Base-by-base conservation (phyloP, 2,797 vertebrate genomes). In the Limosa lapponica region DNA sequence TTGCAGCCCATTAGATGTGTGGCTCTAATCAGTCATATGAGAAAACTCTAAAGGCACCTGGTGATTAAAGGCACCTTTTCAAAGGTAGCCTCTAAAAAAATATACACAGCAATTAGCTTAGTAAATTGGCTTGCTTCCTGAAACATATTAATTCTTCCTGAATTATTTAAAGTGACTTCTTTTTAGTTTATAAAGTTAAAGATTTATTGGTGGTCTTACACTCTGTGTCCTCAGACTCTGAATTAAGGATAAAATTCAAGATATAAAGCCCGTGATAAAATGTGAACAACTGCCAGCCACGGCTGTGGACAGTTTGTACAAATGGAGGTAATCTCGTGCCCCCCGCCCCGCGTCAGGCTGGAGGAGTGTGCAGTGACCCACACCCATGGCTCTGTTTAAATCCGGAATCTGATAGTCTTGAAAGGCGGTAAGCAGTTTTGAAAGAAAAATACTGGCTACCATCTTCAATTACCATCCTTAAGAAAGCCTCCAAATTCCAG, bases 141-240 rank as follows among this genome's bases (percentile, higher is more conserved):
- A 89, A 95, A 95, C 37, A 39, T 82, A 90, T 57, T 88, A 89
- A 85, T 95, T 93, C 70, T 83, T 85, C 71, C 59, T 30, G 41
- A 93, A 91, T 96, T 92, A 78, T 55, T 86, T 90, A 62, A 75
- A 87, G 64, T 22, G 11, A 41, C 74, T 95, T 65, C 44, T 89
- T 96, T 95, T 87, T 81, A 59, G 81, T 89, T 92, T 88, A 88
- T 95, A 84, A 91, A 96, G 43, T 15, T 80, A 80, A 94, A 94
- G 81, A 93, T 95, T 94, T 94, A 92, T 89, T 92, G 90, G 71
- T 61, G 71, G 62, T 67, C 20, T 83, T 71, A 36, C 22, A 30
- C 57, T 80, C 74, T 25, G 16, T 85, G 71, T 75, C 86, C 78
- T 87, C 74, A 82, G 23, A 58, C 57, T 89, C 57, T 58, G 71